Base-by-base conservation (phyloP, 2,888 invertebrate species). In the Cerastoderma edule region DNA sequence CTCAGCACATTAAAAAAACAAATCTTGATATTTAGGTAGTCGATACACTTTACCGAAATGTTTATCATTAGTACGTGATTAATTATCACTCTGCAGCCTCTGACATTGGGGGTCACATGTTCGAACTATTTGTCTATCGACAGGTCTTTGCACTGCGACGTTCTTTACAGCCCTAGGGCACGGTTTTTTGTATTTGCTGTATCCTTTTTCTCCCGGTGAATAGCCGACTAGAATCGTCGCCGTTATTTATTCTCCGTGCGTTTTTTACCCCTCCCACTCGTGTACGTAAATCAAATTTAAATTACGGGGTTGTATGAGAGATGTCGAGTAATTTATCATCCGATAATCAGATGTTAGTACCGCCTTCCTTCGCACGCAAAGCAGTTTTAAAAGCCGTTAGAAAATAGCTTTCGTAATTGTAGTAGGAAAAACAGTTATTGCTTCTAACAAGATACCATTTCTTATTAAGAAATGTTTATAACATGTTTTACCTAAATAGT, bases 181-280 rank as follows among this genome's bases (percentile, higher is more conserved):
- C 60, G 35, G 22, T 39, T 10, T 50, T 60, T 60, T 39, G 35
- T 27, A n/a, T n/a, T n/a, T n/a, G n/a, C n/a, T n/a, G n/a, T n/a
- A n/a, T n/a, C n/a, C n/a, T n/a, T n/a, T n/a, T n/a, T n/a, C n/a
- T n/a, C n/a, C n/a, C n/a, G n/a, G n/a, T n/a, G n/a, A n/a, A n/a
- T n/a, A n/a, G 1, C 16, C 0, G 27, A 33, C 35, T 39, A 60
- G 39, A 60, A 24, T 10, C 39, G 13, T 2, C 10, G 60, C 22
- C 6, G 39, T 39, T 60, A 24, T 60, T 60, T 39, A 32, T 39
- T 13, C 35, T 60, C 22, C 39, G 19, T 22, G 60, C 39, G 24
- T 60, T 39, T 60, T 60, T 60, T 60, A 60, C 60, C 24, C 60
- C 60, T 60, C 60, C 60, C 60, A 60, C 60, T 60, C 39, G 35